Conservation (phyloP, 2,113 vertebrate genomes). For the Enhydra lutris region DNA sequence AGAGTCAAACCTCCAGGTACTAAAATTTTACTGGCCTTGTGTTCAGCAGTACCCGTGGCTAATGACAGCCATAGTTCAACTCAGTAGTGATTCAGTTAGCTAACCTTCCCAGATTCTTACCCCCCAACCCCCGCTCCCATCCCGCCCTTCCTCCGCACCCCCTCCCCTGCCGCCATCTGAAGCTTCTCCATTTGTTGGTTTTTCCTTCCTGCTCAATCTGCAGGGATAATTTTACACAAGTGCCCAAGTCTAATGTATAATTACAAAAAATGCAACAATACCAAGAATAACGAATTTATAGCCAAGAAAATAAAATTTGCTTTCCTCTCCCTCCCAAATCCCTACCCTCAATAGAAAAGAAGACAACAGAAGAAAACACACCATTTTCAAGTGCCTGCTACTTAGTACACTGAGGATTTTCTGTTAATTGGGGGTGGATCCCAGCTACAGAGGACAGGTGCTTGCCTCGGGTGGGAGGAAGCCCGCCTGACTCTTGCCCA, state of each 20-base stretch:
- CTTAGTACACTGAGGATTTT: conserved; percentile 70
- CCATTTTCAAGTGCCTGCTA: conserved; percentile 80
- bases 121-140: neutral
- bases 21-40: conserved; percentile 81
- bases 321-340: conserved; percentile 74
- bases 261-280: conserved; percentile 80
- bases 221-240: conserved; percentile 79
- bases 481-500: conserved; percentile 20
- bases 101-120: conserved; percentile 52
- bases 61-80: conserved; percentile 78
- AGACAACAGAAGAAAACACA: conserved; percentile 58
- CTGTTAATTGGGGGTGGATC: neutral
- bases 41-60: conserved; percentile 83
- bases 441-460: conserved; percentile 2
- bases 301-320: conserved; percentile 75
- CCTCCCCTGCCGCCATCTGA: conserved; percentile 57
- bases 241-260: conserved; percentile 81
- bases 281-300: conserved; percentile 80
- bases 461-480: neutral
- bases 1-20: conserved; percentile 84
- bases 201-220: conserved; percentile 68
- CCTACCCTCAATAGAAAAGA: conserved; percentile 63
- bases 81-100: conserved; percentile 81
- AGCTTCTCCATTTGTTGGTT: conserved; percentile 77
- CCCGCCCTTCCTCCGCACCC: conserved; percentile 12